These are phyloP conservation scores for Leptothorax acervorum DNA, from an alignment of 2,888 invertebrate species.

Conservation along the genomic window DNA sequence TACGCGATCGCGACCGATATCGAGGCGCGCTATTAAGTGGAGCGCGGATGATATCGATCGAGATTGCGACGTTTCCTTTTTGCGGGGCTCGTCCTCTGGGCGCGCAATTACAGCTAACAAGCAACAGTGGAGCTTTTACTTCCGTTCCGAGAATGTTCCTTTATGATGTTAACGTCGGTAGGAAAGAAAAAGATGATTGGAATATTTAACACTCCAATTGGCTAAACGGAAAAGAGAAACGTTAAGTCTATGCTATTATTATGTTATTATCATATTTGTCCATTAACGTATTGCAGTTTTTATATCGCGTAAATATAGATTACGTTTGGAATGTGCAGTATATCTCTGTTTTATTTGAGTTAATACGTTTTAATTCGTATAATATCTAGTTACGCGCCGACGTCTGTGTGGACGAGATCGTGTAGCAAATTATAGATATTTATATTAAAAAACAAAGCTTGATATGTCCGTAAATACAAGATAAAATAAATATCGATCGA, in stretches of 20 bases:
- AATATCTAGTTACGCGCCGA: not conserved
- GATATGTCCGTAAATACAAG: not conserved
- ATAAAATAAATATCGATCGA: not conserved
- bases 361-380: not conserved
- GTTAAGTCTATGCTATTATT: not conserved
- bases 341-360: not conserved
- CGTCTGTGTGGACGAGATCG: not conserved
- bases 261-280: not conserved
- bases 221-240: not conserved
- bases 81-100: not conserved
- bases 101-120: not conserved
- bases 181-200: not conserved
- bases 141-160: constrained; percentile 2
- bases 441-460: not conserved
- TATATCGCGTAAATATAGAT: not conserved
- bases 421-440: not conserved
- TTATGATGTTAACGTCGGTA: not conserved
- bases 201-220: not conserved
- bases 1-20: constrained; percentile 41
- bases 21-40: constrained; percentile 22
- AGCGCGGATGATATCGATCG: constrained; percentile 34
- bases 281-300: not conserved
- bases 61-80: constrained; percentile 27
- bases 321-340: not conserved
- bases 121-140: constrained; percentile 1